These are phyloP conservation scores for Plusia festucae DNA, from an alignment of 2,888 invertebrate genomes.

Conservation along the genomic window DNA sequence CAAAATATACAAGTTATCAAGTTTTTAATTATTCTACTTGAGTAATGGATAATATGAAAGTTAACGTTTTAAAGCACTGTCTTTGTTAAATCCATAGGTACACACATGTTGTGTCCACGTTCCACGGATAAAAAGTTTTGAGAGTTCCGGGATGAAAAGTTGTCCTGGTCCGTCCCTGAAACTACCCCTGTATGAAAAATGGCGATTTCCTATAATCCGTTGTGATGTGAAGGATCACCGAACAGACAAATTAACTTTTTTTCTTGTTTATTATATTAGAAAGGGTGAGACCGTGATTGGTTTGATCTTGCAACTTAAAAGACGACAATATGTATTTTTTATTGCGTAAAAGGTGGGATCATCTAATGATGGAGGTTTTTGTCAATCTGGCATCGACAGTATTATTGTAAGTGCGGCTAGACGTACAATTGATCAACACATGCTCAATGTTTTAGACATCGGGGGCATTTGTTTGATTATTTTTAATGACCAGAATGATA, in stretches of 20 bases:
- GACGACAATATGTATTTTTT: too few relatives aligned
- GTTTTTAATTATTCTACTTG: not conserved
- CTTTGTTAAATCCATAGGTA: not conserved
- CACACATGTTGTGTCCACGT: not conserved
- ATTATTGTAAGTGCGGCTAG: too few relatives aligned
- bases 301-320: not conserved
- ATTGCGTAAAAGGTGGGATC: too few relatives aligned
- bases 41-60: not conserved
- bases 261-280: not conserved
- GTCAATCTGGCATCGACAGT: too few relatives aligned
- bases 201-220: not conserved
- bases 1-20: too few relatives aligned
- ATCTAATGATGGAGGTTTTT: too few relatives aligned
- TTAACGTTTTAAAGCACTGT: not conserved
- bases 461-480: too few relatives aligned
- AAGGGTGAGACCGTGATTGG: too few relatives aligned
- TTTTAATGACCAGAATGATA: too few relatives aligned
- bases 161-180: not conserved
- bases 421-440: too few relatives aligned
- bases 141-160: not conserved
- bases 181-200: not conserved
- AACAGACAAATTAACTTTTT: slow-evolving; percentile 4
- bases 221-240: slow-evolving; percentile 1
- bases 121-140: not conserved
- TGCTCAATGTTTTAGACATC: too few relatives aligned